Evolutionary conservation across 2,888 invertebrate genomes (phyloP), one percentile per base, ranked within the genome.

Genomic region (Scaptomyza parva): DNA sequence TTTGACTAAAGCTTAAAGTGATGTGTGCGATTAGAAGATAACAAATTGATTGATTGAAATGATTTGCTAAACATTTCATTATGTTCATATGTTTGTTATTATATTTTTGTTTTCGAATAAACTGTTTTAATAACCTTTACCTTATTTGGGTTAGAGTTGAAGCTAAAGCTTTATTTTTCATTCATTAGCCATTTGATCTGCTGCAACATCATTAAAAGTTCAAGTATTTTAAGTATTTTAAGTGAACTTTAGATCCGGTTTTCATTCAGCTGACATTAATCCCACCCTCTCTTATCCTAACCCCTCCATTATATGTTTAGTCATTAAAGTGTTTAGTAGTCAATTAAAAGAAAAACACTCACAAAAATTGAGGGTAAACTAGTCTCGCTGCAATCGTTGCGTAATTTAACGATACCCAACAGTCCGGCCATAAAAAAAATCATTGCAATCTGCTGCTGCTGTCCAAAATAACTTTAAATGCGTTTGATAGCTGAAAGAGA

Each of bases 381-480:
- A 61, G 51, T 40, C 54, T 24, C 37, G 39, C 69, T 39, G 30
- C 45, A 66, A 52, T 55, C 55, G 43, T 48, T 43, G 33, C 47
- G 54, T 43, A 52, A 54, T 61, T 71, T 73, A 39, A 61, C 48
- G 57, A 55, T 48, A 76, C 54, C 55, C 53, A 39, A 71, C n/a
- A 60, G 33, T 51, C 35, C 11, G 18, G 41, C 33, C 18, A 17
- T 37, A 37, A 54, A 48, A 33, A 33, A 63, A 62, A 50, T 54
- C 41, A 22, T 45, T 52, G 44, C 22, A 14, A 37, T 17, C 20
- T 37, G 39, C 28, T 18, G 30, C 26, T 37, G 35, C 35, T 17
- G 14, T 14, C 26, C 20, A 54, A 67, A 64, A 52, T 35, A 52
- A 43, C 37, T 66, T 41, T 7, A 57, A 67, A 50, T 61, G 60